Conservation (phyloP, 2,797 vertebrate genomes). For the Lutjanus argentimaculatus region DNA sequence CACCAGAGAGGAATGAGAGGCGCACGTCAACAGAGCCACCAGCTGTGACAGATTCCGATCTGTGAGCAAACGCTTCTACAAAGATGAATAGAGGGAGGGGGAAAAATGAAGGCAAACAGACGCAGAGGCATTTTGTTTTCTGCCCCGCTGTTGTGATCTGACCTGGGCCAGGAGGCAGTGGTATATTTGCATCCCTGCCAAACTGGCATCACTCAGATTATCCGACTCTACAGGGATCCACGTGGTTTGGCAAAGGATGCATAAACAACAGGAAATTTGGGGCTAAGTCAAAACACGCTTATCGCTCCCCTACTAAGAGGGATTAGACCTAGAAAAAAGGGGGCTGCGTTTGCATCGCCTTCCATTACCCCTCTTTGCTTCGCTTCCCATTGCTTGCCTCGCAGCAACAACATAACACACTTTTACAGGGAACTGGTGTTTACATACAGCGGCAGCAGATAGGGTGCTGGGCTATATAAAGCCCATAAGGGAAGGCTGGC, state of each 20-base stretch:
- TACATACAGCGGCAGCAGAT: slow-evolving; percentile 49
- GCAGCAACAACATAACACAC: slow-evolving; percentile 42
- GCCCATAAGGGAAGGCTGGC: slow-evolving; percentile 24
- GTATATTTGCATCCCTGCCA: slow-evolving; percentile 65
- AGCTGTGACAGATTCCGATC: slow-evolving; percentile 61
- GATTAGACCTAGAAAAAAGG: slow-evolving; percentile 75
- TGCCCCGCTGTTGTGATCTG: slow-evolving; percentile 54
- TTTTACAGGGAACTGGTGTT: slow-evolving; percentile 42
- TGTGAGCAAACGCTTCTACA: slow-evolving; percentile 31
- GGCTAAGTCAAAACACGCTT: slow-evolving; percentile 79
- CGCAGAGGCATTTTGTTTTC: slow-evolving; percentile 62
- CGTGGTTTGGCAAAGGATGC: slow-evolving; percentile 73
- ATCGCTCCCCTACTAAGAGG: slow-evolving; percentile 77
- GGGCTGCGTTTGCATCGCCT: slow-evolving; percentile 40
- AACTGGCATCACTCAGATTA: slow-evolving; percentile 76
- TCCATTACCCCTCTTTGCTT: slow-evolving; percentile 56
- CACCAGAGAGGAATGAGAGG: slow-evolving; percentile 38
- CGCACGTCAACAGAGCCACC: slow-evolving; percentile 56
- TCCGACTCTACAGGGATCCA: slow-evolving; percentile 74
- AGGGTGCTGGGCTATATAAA: slow-evolving; percentile 51
- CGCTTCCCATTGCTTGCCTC: slow-evolving; percentile 43
- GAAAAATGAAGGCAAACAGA: slow-evolving; percentile 52
- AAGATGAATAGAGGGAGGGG: slow-evolving; percentile 30
- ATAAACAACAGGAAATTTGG: slow-evolving; percentile 82
- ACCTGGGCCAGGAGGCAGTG: slow-evolving; percentile 66